These are phyloP conservation scores for Delphinus delphis DNA, from an alignment of 2,113 vertebrate genomes.

Conservation along the genomic window DNA sequence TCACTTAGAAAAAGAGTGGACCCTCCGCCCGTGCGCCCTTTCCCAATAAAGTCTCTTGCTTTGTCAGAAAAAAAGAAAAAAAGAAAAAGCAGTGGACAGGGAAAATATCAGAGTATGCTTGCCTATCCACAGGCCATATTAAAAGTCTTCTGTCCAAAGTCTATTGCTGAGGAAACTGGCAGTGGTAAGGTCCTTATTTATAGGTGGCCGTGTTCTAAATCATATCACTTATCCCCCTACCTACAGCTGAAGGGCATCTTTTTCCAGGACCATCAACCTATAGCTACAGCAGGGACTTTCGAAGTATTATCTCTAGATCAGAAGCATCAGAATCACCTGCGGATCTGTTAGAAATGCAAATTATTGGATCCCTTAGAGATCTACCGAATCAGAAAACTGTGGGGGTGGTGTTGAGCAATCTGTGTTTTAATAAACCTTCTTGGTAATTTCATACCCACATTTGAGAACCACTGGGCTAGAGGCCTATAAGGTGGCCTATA, in stretches of 20 bases:
- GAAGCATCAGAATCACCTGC: not conserved
- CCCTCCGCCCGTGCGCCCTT: too few relatives aligned
- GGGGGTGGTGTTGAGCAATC: not conserved
- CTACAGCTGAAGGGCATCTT: not conserved
- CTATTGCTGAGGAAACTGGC: not conserved
- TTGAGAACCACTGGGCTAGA: not conserved
- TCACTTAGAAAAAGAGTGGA: not conserved
- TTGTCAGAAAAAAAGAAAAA: not conserved
- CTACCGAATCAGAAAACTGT: not conserved
- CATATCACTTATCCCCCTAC: not conserved
- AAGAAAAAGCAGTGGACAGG: not conserved
- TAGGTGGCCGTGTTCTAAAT: not conserved
- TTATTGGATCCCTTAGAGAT: not conserved
- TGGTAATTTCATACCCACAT: not conserved
- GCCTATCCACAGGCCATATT: not conserved
- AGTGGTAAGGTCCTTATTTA: not conserved
- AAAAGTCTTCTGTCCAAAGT: not conserved
- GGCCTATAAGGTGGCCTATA: not conserved
- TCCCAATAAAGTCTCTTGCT: too few relatives aligned
- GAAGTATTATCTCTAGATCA: not conserved
- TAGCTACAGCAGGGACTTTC: not conserved
- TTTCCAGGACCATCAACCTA: not conserved
- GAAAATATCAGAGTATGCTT: not conserved
- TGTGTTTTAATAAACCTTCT: not conserved
- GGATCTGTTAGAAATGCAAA: not conserved